Base-by-base conservation (phyloP, 2,888 invertebrate species). In the Euclidia mi region DNA sequence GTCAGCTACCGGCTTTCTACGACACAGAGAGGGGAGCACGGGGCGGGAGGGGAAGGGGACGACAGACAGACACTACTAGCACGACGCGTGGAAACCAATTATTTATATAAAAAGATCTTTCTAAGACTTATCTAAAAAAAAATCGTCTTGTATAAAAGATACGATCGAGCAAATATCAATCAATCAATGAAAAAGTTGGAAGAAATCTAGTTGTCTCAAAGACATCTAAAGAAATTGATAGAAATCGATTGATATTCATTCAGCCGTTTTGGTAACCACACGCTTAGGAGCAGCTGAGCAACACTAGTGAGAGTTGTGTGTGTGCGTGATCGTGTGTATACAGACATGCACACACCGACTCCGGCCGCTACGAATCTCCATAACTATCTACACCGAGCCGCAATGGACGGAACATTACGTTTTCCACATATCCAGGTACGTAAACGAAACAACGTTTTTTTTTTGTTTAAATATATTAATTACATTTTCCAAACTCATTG, bases 401-500 rank as follows among this genome's bases (percentile, higher is more conserved):
- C 77, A 75, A 73, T 91, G 93, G 93, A 93, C 93, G 93, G 93
- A 93, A 87, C 79, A 79, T 86, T 85, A 60, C 44, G 53, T 50
- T 64, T n/a, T 56, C 76, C 79, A 79, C 81, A 79, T 49, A 49
- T 78, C 82, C 91, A 92, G 91, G 91, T 92, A 92, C 91, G 68
- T 43, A 40, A 90, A 89, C 79, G 65, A 85, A 90, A 88, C 76
- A 67, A 71, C 71, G 67, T 73, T 68, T 63, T 65, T n/a, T n/a
- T 7, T 47, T 63, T 50, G 45, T 56, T 60, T 40, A 35, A 34
- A 48, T 52, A 59, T 55, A 56, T 65, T 56, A 51, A 65, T 65
- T 58, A 76, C 25, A 68, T 59, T 71, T 70, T 52, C 45, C 56
- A 63, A 73, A 73, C 74, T 69, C 62, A 76, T 64, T 76, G 78